These are phyloP conservation scores for Alaudala cheleensis DNA, from an alignment of 2,113 vertebrate genomes.

Conservation along the genomic window DNA sequence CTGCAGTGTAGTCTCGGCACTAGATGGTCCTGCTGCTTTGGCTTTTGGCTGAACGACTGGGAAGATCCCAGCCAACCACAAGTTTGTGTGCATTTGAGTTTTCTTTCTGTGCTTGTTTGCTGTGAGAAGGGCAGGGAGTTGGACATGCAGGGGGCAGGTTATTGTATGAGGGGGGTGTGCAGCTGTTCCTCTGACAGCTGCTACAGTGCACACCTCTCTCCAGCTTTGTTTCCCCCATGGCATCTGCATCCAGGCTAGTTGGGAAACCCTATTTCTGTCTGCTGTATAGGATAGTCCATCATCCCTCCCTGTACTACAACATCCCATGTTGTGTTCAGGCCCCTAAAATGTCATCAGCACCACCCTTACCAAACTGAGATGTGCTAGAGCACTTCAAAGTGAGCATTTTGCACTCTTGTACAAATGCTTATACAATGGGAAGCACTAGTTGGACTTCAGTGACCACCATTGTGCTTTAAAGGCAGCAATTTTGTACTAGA, in stretches of 20 bases:
- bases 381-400: neutral
- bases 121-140: neutral
- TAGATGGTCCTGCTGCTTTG: neutral
- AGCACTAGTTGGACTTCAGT: neutral
- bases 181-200: neutral
- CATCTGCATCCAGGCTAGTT: neutral
- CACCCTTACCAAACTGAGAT: neutral
- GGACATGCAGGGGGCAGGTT: neutral
- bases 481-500: neutral
- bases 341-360: neutral
- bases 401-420: neutral
- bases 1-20: neutral
- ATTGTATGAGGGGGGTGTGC: fast-evolving
- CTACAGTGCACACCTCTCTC: neutral
- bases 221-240: neutral
- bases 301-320: neutral
- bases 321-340: neutral
- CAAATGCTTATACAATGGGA: neutral
- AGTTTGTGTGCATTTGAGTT: neutral
- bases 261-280: neutral
- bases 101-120: neutral
- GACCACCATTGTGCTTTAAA: neutral
- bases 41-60: neutral
- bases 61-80: neutral
- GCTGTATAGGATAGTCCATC: neutral